phyloP scores from a whole-genome alignment of 2,113 vertebrate species.

The Scomber scombrus region DNA sequence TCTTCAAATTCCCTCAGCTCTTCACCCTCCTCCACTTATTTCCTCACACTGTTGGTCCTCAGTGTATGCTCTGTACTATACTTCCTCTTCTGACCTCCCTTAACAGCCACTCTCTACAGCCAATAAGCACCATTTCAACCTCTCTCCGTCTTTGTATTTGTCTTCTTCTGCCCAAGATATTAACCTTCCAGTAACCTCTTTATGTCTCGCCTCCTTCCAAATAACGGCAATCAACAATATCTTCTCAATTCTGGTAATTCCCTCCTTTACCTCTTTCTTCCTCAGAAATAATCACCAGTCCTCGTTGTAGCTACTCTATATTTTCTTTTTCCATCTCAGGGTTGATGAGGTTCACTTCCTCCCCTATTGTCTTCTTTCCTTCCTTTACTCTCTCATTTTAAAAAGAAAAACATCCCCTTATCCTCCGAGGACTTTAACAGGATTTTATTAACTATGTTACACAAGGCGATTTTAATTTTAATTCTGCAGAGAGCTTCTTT shows the following conservation, averaged over 20 bases:
- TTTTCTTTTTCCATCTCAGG: neutral
- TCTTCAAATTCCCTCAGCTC: conserved; percentile 22
- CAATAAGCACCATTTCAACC: too few relatives aligned
- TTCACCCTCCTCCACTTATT: conserved; percentile 5
- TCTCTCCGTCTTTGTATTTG: neutral
- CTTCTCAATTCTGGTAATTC: neutral
- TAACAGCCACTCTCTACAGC: neutral
- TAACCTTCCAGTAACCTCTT: too few relatives aligned
- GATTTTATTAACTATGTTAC: conserved; percentile 40
- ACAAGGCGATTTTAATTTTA: conserved; percentile 22
- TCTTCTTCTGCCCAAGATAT: neutral
- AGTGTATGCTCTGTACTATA: neutral
- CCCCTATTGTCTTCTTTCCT: neutral
- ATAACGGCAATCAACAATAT: neutral
- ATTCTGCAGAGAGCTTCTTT: conserved; percentile 9
- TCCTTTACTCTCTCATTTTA: neutral
- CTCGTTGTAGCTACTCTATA: neutral
- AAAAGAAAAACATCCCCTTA: neutral
- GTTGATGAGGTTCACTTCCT: neutral
- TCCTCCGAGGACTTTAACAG: neutral
- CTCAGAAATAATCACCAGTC: neutral
- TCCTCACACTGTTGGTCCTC: conserved; percentile 11
- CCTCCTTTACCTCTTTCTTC: neutral
- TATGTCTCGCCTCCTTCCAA: too few relatives aligned
- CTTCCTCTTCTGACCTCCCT: neutral